Evolutionary conservation across 2,797 vertebrate genomes (phyloP), one percentile per base, ranked within the genome.

Genomic region (Furcifer pardalis): DNA sequence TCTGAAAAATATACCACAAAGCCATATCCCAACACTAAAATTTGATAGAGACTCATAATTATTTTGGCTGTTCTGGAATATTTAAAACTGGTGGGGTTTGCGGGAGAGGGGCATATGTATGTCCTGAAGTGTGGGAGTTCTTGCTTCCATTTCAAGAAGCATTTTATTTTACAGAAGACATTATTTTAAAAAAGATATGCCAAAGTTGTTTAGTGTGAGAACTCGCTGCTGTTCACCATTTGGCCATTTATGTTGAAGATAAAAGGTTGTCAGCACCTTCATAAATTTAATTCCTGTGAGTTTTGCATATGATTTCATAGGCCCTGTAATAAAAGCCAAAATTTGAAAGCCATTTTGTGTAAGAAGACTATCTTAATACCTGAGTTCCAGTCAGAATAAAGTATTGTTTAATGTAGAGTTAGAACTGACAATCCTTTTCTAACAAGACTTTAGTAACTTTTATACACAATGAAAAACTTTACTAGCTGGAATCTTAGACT

Each of bases 1-100:
- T 86, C 89, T 86, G 91, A 91, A 79, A 89, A 91, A 90, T 88
- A 92, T 84, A 82, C 87, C 90, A 71, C 65, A 85, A 81, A 91
- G 79, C 86, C 90, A 89, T 76, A 90, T 19, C 84, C 82, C 74
- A 71, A 90, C 84, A 91, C 77, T 87, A 93, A 91, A 91, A 93
- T 87, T 88, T 87, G 88, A 91, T 93, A 94, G 91, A 92, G 91
- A 69, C 84, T 91, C 87, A 90, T 91, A 91, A 94, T 92, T 87
- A 91, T 68, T 88, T 79, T 92, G 92, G 30, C 5, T 86, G 52
- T 88, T 89, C 89, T 82, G 83, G 89, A 89, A 88, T 89, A 84
- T 30, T 30, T 42, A 86, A 92, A 90, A 84, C 86, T 90, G 77
- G n/a, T 65, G 46, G 21, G 21, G 35, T 80, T 46, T 75, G 59